Evolutionary conservation across 2,797 vertebrate genomes (phyloP), one percentile per base, ranked within the genome.

Genomic region (Xiphophorus birchmanni): DNA sequence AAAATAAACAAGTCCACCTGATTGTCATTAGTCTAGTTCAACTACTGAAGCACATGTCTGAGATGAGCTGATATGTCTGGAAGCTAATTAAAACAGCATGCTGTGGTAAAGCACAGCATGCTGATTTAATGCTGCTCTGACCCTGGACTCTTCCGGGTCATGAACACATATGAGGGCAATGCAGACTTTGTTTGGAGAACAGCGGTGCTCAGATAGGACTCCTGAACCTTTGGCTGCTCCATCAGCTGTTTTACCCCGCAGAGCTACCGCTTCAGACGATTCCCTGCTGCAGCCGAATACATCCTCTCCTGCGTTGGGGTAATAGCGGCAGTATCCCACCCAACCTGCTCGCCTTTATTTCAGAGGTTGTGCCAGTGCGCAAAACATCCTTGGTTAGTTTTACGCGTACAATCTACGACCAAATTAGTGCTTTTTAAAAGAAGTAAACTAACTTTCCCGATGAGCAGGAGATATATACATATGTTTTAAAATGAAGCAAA

Each of bases 181-280:
- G 83, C 86, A 91, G 82, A 77, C 90, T 90, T 92, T 92, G 91
- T 94, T 92, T 90, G 54, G 83, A 85, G 87, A 90, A 76, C 86
- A 80, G 83, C 85, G 79, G 85, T 67, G 76, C 80, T 78, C 87
- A 15, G 80, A 80, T 76, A 72, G 73, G 88, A 82, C 73, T 52
- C 75, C 74, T 93, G 92, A 92, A 91, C 91, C 60, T 77, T 72
- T 90, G 92, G 92, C 94, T 91, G 29, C 84, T 80, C 71, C 85
- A 86, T 93, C 93, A 93, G 90, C 91, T 92, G 88, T 88, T 90
- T 76, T 82, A 82, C 79, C 86, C 84, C 44, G 72, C 83, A 79
- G 82, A 85, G 75, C 79, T 85, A 86, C 82, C 82, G 74, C 78
- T 74, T n/a, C 80, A 42, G 63, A 63, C 74, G 29, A 11, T 32